phyloP scores from a whole-genome alignment of 2,888 invertebrate genomes.

The Selenia dentaria region DNA sequence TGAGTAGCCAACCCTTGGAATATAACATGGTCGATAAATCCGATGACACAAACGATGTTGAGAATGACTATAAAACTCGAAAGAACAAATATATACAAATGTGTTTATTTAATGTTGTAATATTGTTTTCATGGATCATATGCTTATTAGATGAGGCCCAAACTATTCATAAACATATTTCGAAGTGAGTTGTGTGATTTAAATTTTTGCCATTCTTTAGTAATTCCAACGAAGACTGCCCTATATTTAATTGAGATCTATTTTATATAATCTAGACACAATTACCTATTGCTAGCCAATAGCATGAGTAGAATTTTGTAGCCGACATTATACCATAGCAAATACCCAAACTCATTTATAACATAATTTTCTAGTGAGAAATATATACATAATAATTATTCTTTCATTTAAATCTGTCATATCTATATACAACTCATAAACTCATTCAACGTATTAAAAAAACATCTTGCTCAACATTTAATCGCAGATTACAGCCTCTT shows the following conservation, averaged over 20 bases:
- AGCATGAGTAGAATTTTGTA: conserved; percentile 60
- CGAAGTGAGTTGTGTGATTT: conserved; percentile 64
- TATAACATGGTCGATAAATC: no score
- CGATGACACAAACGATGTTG: no score
- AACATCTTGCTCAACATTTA: no score
- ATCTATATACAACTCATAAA: no score
- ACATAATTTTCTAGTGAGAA: conserved; percentile 27
- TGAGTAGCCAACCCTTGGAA: no score
- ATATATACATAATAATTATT: conserved; percentile 3
- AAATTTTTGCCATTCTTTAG: conserved; percentile 70
- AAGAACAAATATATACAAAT: no score
- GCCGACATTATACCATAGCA: conserved; percentile 28
- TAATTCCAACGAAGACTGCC: conserved; percentile 83
- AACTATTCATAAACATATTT: conserved; percentile 47
- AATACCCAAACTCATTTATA: conserved; percentile 11
- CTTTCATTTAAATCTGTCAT: background rate
- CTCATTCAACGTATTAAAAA: no score
- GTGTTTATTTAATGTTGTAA: no score
- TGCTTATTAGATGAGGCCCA: conserved; percentile 5
- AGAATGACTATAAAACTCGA: no score
- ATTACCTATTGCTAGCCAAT: conserved; percentile 75
- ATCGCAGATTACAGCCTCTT: no score
- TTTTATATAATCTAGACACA: conserved; percentile 82
- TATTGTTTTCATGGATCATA: background rate
- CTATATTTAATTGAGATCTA: conserved; percentile 83